Base-by-base conservation (phyloP, 2,113 vertebrate species). In the Thymallus thymallus region DNA sequence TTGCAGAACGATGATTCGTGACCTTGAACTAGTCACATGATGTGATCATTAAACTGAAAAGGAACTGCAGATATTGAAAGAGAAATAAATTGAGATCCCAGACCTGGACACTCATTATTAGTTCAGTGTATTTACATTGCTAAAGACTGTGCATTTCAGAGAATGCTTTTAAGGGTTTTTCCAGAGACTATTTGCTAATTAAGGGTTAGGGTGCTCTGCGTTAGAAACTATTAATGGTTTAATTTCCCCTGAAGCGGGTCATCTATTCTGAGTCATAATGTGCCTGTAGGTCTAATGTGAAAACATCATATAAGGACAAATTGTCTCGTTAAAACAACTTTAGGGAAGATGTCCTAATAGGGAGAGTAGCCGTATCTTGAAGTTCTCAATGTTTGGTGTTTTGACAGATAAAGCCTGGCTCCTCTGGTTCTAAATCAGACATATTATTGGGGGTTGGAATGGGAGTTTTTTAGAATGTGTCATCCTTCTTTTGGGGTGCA, bases 371-470 rank as follows among this genome's bases (percentile, higher is more conserved):
- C 16, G 13, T 18, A 20, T 20, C 51, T 18, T 6, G 1, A 20
- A 18, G 51, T 20, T 14, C 18, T 55, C 51, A 55, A 6, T 20
- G 14, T 55, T 10, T 41, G 35, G 35, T 58, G 26, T 71, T 73
- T 32, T 70, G 66, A 79, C 67, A 46, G 73, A 76, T 77, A 48
- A 63, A 3, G 3, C 18, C 51, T 46, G 18, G 64, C 20, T 69
- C 60, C 45, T 77, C 23, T 5, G 20, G 48, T 68, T 64, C 71
- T 41, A 58, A 76, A 73, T 68, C 62, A 35, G 46, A 23, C 20
- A 5, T 55, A 20, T 48, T 64, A 72, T 78, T 66, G 51, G 55
- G 55, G 60, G 45, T 65, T 48, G 32, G 35, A 68, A 64, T 62
- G 46, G 74, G 69, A 73, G 32, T 78, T 70, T 68, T 75, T 26